Percentiles rank a stretch among this genome's conserved stretches.
Conservation (phyloP, 2,797 vertebrate genomes). For the Scolopax rusticola region DNA sequence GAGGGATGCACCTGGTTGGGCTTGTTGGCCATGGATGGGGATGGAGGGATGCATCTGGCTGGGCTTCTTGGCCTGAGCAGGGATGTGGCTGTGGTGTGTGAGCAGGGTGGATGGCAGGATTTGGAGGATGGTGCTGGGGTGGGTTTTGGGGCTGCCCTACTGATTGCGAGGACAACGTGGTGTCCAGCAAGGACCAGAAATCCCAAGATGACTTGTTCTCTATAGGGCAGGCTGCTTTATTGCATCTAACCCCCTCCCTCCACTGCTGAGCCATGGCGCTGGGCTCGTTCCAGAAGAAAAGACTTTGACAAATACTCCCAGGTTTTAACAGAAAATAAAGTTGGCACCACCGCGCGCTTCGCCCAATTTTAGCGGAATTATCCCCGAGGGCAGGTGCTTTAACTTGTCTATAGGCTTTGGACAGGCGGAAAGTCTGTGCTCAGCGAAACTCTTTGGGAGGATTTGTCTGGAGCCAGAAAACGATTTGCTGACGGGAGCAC, state of each 20-base stretch:
- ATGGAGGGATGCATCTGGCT: not conserved
- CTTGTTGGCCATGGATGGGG: too few species aligned
- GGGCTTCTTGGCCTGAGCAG: not conserved
- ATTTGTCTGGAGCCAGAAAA: slow-evolving; percentile 66
- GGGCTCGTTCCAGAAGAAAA: not conserved
- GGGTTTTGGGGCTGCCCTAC: not conserved
- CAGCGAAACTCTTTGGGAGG: slow-evolving; percentile 70
- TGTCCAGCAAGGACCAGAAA: not conserved
- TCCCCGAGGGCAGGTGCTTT: slow-evolving; percentile 61
- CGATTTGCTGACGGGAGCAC: slow-evolving; percentile 56
- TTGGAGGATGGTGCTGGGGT: rapidly evolving
- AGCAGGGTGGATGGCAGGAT: rapidly evolving
- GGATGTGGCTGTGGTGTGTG: rapidly evolving
- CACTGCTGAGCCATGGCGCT: rapidly evolving
- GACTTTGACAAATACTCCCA: slow-evolving; percentile 20
- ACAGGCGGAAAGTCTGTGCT: slow-evolving; percentile 13
- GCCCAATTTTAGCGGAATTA: slow-evolving; percentile 53
- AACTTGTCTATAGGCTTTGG: slow-evolving; percentile 61
- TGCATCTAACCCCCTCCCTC: not conserved
- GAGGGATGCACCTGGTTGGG: too few species aligned
- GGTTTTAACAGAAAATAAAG: slow-evolving; percentile 42
- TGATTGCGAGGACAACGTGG: not conserved
- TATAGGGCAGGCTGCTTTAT: not conserved
- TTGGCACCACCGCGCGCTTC: not conserved
- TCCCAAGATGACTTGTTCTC: not conserved